phyloP scores from a whole-genome alignment of 1,140 invertebrate species.

The Drosophila simulans region DNA sequence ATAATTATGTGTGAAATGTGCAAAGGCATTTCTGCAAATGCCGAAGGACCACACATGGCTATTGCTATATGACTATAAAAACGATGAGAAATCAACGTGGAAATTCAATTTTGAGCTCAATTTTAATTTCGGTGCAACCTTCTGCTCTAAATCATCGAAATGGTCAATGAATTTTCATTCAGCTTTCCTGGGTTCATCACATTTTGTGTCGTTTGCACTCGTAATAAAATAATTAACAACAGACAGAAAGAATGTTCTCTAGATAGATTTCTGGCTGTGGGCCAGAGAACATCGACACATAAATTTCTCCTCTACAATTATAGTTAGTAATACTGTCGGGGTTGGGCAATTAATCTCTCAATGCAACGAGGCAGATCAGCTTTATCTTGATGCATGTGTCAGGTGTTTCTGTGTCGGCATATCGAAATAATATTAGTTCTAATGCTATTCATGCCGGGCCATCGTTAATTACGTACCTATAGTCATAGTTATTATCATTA shows the following conservation, averaged over 20 bases:
- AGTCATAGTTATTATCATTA: constrained; percentile 22
- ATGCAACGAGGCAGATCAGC: constrained; percentile 29
- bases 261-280: constrained; percentile 28
- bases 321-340: constrained; percentile 24
- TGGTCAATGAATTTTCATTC: constrained; percentile 2
- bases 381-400: constrained; percentile 40
- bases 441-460: constrained; percentile 27
- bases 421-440: constrained; percentile 26
- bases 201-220: constrained; percentile 14
- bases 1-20: constrained; percentile 42
- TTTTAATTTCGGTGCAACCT: background rate
- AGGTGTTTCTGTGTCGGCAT: constrained; percentile 19
- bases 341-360: constrained; percentile 36
- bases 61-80: background rate
- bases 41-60: constrained; percentile 29
- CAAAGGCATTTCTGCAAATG: constrained; percentile 4
- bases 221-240: constrained; percentile 48
- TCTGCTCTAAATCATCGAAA: background rate
- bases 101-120: too few species aligned
- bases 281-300: constrained; percentile 37
- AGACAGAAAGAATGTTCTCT: constrained; percentile 17
- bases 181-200: background rate
- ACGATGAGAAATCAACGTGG: too few species aligned
- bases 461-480: constrained; percentile 27
- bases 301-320: constrained; percentile 32